These are phyloP conservation scores for Pleuronectes platessa DNA, from an alignment of 2,113 vertebrate species.

Conservation along the genomic window DNA sequence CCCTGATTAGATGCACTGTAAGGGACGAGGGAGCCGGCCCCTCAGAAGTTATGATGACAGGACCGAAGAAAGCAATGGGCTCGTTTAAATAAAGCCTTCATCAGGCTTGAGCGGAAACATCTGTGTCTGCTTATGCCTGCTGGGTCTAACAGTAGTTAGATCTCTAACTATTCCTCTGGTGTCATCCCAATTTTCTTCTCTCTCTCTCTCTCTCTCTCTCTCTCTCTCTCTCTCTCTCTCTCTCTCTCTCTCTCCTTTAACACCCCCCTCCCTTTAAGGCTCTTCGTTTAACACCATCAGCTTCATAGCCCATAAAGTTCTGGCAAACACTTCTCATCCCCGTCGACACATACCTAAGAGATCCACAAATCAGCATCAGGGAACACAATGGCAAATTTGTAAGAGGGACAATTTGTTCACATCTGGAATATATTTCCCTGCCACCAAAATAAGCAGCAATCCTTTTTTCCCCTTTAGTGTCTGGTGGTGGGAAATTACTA, in stretches of 20 bases:
- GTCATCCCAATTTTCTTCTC: conserved; percentile 43
- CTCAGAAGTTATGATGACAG: conserved; percentile 58
- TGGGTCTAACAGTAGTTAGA: conserved; percentile 51
- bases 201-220: neutral
- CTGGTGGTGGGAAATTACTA: conserved; percentile 51
- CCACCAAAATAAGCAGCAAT: conserved; percentile 57
- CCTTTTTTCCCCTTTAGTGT: conserved; percentile 10
- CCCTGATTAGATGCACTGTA: conserved; percentile 64
- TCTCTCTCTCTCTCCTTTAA: neutral
- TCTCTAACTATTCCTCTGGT: conserved; percentile 46
- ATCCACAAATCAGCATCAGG: conserved; percentile 48
- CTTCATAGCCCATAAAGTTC: neutral
- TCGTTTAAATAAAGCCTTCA: conserved; percentile 54
- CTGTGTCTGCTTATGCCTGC: conserved; percentile 60
- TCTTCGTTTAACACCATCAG: neutral
- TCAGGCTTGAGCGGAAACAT: conserved; percentile 62
- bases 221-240: neutral
- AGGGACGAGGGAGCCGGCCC: conserved; percentile 43
- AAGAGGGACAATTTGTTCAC: conserved; percentile 68
- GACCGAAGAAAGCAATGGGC: conserved; percentile 30
- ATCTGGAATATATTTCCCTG: conserved; percentile 81
- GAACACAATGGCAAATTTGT: conserved; percentile 73
- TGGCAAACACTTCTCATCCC: neutral
- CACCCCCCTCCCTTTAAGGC: neutral
- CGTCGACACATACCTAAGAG: neutral